Evolutionary conservation across 1,140 invertebrate genomes (phyloP), one percentile per base, ranked within the genome.

Genomic region (Drosophila tristis): DNA sequence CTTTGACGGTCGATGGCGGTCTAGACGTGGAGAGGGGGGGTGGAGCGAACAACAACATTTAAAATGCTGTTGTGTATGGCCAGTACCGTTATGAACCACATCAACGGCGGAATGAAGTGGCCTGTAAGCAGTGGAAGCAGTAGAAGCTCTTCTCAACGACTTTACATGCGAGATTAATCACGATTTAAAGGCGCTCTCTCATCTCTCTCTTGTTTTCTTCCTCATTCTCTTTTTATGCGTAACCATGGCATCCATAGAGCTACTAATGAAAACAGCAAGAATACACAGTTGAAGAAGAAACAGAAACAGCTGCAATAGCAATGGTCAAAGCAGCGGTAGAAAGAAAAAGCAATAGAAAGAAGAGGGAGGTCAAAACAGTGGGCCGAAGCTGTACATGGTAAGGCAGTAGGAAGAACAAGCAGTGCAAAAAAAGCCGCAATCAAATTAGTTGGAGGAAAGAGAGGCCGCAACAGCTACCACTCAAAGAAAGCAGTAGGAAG

Each of bases 121-220:
- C 26, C 26, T 29, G 26, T 29, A 49, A 67, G 59, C 51, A 44
- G 47, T 53, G 49, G 65, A 47, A 68, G 61, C 53, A 54, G 48
- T 55, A 31, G 65, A 55, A 13, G 48, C 65, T 48, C 59, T 15
- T 16, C 13, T 39, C 23, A 29, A n/a, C 64, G 42, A 43, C 64
- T 70, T 70, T 49, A 39, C 66, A 43, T 68, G 57, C 57, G 65
- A 71, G 57, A 71, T 71, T 71, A 71, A 71, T 71, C 65, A 71
- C 70, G 67, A 71, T 71, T 71, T 70, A 50, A 67, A 35, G 23
- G 8, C 64, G 13, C 31, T 31, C 66, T 15, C 2, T 8, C 2
- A 44, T 43, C 35, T 44, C 35, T 62, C 31, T 35, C 31, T 11
- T 44, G 8, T 31, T 31, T 65, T 13, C 0, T 9, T 1, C 3